These are phyloP conservation scores for Xenus cinereus DNA, from an alignment of 2,113 vertebrate genomes.

Conservation along the genomic window DNA sequence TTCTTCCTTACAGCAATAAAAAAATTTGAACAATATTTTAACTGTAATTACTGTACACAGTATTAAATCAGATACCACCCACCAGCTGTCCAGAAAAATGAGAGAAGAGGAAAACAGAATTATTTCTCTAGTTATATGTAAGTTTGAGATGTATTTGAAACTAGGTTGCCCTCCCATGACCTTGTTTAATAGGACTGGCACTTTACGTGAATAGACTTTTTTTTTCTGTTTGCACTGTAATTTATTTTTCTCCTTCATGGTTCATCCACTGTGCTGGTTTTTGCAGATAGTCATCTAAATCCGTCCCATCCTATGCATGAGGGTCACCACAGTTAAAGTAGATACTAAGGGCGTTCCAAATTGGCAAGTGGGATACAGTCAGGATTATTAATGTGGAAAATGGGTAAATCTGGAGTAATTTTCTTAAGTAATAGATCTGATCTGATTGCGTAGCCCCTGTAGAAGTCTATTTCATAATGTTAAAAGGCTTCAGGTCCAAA, in stretches of 20 bases:
- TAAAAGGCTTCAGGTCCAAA: not conserved
- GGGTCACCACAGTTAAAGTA: not conserved
- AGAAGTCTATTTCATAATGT: not conserved
- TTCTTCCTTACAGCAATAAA: constrained; percentile 31
- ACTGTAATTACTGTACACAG: constrained; percentile 64
- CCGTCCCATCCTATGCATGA: not conserved
- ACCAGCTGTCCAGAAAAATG: constrained; percentile 55
- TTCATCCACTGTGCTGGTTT: not conserved
- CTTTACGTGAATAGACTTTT: not conserved
- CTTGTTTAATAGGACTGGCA: not conserved
- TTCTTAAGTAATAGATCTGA: not conserved
- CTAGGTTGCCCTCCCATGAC: constrained; percentile 32
- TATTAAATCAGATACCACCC: constrained; percentile 47
- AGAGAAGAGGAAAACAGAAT: constrained; percentile 15
- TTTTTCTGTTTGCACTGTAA: not conserved
- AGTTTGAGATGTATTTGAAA: not conserved
- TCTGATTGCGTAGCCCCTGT: not conserved
- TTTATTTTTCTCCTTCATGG: constrained; percentile 1
- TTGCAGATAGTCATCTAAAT: not conserved
- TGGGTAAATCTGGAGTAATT: not conserved
- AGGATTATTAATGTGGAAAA: not conserved
- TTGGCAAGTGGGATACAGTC: not conserved
- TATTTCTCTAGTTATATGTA: not conserved
- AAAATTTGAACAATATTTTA: constrained; percentile 62
- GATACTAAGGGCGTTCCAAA: not conserved